phyloP scores from a whole-genome alignment of 2,888 invertebrate species.

The Microdon myrmicae region DNA sequence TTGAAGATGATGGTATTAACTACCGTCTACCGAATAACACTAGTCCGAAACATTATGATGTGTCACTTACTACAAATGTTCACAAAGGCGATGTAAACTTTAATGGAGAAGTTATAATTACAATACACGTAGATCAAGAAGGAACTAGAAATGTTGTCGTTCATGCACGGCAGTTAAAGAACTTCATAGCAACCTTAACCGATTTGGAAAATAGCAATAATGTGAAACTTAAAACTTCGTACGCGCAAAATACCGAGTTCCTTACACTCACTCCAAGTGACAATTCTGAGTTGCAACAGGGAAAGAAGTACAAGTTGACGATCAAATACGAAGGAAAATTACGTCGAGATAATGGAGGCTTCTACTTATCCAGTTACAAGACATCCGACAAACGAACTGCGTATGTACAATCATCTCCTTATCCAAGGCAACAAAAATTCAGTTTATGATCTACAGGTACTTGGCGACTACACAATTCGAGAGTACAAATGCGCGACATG shows the following conservation, averaged over 20 bases:
- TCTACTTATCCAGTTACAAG: slow-evolving; percentile 71
- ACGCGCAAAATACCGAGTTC: slow-evolving; percentile 58
- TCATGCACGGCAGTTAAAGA: slow-evolving; percentile 56
- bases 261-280: slow-evolving; percentile 51
- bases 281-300: slow-evolving; percentile 45
- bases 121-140: slow-evolving; percentile 49
- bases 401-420: slow-evolving; percentile 54
- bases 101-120: slow-evolving; percentile 57
- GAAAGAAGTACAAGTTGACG: slow-evolving; percentile 67
- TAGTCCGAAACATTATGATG: slow-evolving; percentile 69
- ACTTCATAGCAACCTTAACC: slow-evolving; percentile 53
- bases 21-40: slow-evolving; percentile 70
- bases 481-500: slow-evolving; percentile 73
- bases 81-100: slow-evolving; percentile 57
- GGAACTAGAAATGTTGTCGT: slow-evolving; percentile 55
- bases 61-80: slow-evolving; percentile 58
- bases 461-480: slow-evolving; percentile 78
- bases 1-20: slow-evolving; percentile 34
- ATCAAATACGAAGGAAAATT: slow-evolving; percentile 72
- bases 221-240: not conserved
- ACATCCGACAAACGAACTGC: slow-evolving; percentile 53
- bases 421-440: not conserved
- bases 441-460: slow-evolving; percentile 51
- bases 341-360: slow-evolving; percentile 73
- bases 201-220: slow-evolving; percentile 3